Conservation (phyloP, 2,797 vertebrate genomes). For the Clarias pachynema region DNA sequence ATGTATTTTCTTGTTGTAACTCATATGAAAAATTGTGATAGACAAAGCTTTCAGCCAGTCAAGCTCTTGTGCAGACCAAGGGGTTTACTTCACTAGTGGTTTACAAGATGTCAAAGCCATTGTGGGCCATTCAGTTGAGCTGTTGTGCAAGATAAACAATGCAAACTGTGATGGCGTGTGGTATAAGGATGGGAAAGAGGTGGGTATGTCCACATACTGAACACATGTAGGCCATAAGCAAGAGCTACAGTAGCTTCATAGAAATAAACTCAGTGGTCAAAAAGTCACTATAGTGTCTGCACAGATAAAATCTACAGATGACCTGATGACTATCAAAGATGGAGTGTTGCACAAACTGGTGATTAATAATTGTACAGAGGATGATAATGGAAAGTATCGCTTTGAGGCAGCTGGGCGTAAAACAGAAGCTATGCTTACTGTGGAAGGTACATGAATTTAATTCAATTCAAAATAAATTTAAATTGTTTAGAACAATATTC, state of each 20-base stretch:
- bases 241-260: not conserved
- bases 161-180: constrained; percentile 78
- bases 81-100: constrained; percentile 75
- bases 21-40: not conserved
- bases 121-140: constrained; percentile 74
- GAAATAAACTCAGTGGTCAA: not conserved
- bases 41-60: constrained; percentile 6
- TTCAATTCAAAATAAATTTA: not conserved
- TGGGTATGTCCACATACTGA: constrained; percentile 55
- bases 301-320: constrained; percentile 77
- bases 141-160: constrained; percentile 80
- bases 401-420: constrained; percentile 84
- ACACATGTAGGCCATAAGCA: not conserved
- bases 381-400: constrained; percentile 80
- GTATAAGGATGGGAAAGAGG: constrained; percentile 87
- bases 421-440: constrained; percentile 79
- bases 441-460: constrained; percentile 74
- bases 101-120: constrained; percentile 74
- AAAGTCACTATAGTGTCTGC: constrained; percentile 14
- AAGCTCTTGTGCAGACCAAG: constrained; percentile 63
- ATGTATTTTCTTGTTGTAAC: not conserved
- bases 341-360: constrained; percentile 76
- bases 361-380: constrained; percentile 76
- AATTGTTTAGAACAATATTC: not conserved
- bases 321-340: constrained; percentile 76